phyloP scores from a whole-genome alignment of 2,797 vertebrate genomes.

The Falco concolor region DNA sequence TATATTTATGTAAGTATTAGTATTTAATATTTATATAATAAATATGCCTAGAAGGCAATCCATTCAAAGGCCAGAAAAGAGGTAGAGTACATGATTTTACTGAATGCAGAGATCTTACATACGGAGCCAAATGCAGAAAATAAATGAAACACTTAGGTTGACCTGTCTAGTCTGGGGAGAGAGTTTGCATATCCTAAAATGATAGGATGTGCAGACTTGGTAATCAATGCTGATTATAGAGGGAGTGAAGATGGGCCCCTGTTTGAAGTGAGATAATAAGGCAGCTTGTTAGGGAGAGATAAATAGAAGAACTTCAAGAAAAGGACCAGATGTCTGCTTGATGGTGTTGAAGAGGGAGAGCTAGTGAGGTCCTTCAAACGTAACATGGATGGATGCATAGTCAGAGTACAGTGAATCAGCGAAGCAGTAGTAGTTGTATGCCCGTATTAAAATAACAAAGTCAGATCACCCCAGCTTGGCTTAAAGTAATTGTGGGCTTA shows the following conservation, averaged over 20 bases:
- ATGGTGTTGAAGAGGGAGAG: not conserved
- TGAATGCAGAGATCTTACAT: not conserved
- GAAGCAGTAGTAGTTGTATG: not conserved
- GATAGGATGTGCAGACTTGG: constrained; percentile 1
- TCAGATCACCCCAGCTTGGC: not conserved
- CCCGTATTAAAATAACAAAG: not conserved
- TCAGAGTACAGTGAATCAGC: not conserved
- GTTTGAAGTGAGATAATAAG: constrained; percentile 53
- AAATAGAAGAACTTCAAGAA: constrained; percentile 30
- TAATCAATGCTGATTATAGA: constrained; percentile 48
- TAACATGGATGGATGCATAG: not conserved
- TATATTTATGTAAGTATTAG: constrained; percentile 43
- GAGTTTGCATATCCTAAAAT: constrained; percentile 27
- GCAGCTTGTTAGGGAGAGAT: constrained; percentile 30
- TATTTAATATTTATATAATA: constrained; percentile 41
- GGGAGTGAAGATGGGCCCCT: constrained; percentile 27
- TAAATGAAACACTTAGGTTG: not conserved
- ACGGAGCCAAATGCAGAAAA: not conserved
- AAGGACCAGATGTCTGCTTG: constrained; percentile 42
- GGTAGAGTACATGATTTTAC: not conserved
- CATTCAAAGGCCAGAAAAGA: not conserved
- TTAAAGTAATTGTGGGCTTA: not conserved
- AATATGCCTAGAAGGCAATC: not conserved
- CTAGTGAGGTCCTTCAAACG: not conserved
- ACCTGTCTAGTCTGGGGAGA: constrained; percentile 15